Evolutionary conservation across 1,140 invertebrate genomes (phyloP), one percentile per base, ranked within the genome.

Genomic region (Ips nitidus): DNA sequence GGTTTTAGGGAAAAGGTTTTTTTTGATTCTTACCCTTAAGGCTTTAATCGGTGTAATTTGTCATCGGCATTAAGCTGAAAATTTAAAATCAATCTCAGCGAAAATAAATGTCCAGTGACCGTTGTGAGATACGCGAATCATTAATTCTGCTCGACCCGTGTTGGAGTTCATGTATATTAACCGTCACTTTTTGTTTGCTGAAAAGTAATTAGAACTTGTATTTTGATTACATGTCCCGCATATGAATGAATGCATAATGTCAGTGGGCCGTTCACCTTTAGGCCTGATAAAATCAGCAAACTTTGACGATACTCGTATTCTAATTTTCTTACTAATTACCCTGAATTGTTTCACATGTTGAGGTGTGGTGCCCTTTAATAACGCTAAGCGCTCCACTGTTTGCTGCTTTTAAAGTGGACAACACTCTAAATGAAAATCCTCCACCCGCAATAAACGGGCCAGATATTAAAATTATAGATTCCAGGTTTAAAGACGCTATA

Each of bases 321-420:
- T 64, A 64, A 47, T 71, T 22, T 22, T 68, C 40, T 52, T 58
- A 72, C 66, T 72, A 69, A 72, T 72, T 72, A 72, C 70, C 8
- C 45, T 64, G 70, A 71, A 71, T 68, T 61, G 66, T 69, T 67
- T 64, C 70, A 71, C 56, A 53, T 68, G 66, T 64, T 71, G 22
- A 71, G 70, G 70, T 71, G 70, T 64, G 70, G 70, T 58, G 68
- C 52, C 45, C 53, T 64, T 71, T 71, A 67, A 68, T 71, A 71
- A 68, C 53, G 39, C 41, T 59, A 50, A 58, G 56, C 65, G 65
- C 55, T 56, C 3, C 2, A 5, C 6, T 42, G 8, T 64, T 52
- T 41, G 5, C 41, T 52, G 52, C 2, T 55, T 55, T 38, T 55
- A 50, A 50, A 50, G 22, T 50, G 7, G 45, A 2, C 6, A 50